Evolutionary conservation across 2,888 invertebrate species (phyloP).

Genomic region (Argynnis bischoffii): DNA sequence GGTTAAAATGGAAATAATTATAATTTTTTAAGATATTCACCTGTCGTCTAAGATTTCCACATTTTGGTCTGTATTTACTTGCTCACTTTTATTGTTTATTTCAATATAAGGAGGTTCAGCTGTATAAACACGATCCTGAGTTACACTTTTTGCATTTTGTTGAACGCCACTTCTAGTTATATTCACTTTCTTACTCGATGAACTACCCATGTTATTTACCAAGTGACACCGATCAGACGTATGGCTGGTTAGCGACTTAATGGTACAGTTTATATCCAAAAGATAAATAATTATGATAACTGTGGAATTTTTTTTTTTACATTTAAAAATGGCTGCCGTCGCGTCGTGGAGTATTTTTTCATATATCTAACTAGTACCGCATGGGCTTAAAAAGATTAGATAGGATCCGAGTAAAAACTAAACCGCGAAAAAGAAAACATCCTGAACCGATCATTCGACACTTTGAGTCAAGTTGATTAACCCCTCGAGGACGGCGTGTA

Average conservation of each 20-base stretch:
- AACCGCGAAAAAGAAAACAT: too few relatives aligned
- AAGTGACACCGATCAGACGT: slow-evolving; percentile 37
- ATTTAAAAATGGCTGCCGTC: too few relatives aligned
- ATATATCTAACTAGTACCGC: too few relatives aligned
- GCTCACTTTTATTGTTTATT: slow-evolving; percentile 44
- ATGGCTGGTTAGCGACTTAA: slow-evolving; percentile 39
- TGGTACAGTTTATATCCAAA: slow-evolving; percentile 33
- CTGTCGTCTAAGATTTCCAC: slow-evolving; percentile 75
- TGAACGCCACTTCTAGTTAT: slow-evolving; percentile 59
- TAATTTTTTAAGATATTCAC: slow-evolving; percentile 41
- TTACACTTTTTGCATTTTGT: slow-evolving; percentile 50
- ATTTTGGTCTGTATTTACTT: slow-evolving; percentile 51
- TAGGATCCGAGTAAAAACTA: too few relatives aligned
- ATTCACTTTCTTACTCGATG: slow-evolving; percentile 73
- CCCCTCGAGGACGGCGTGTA: too few relatives aligned
- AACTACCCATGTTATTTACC: slow-evolving; percentile 68
- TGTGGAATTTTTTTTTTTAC: slow-evolving; percentile 40
- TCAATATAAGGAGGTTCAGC: slow-evolving; percentile 55
- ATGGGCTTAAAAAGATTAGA: too few relatives aligned
- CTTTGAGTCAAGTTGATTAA: too few relatives aligned
- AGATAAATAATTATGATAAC: slow-evolving; percentile 53
- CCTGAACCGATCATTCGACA: too few relatives aligned
- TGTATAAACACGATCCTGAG: slow-evolving; percentile 63
- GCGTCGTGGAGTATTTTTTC: too few relatives aligned
- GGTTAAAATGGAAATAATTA: too few relatives aligned